Evolutionary conservation across 2,888 invertebrate species (phyloP), one percentile per base, ranked within the genome.

Genomic region (Nymphalis urticae): DNA sequence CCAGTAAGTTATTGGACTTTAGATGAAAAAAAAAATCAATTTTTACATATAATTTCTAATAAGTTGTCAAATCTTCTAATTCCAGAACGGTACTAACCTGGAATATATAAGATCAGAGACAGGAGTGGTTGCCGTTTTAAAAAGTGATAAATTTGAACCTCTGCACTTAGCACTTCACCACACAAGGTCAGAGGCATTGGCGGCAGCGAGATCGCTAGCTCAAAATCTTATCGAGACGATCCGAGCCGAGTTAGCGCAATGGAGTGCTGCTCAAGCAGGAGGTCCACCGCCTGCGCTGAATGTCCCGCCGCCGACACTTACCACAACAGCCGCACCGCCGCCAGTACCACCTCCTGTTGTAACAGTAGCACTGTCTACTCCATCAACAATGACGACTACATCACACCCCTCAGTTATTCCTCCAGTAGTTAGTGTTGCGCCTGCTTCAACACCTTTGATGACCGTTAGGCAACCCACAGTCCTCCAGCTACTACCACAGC

Each of bases 161-260:
- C 89, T 97, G 80, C 96, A 97, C 88, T 93, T 97, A 76, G 95
- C 95, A 75, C 91, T 97, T 75, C 96, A 96, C 80, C 96, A 97
- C 89, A 94, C 95, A 16, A 94, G 95, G 77, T 92, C 94, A 36
- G 94, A 95, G 77, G 95, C 95, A 60, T 85, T 96, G 54, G 94
- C 95, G 73, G 95, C 94, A 75, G 96, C 96, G 19, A 95, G 95
- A 79, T 95, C 95, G 73, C 68, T 71, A 59, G 95, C 96, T 17
- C 94, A 95, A 79, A 97, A 97, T 86, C 92, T 97, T 61, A 95
- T 97, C 75, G 96, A 96, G 87, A 97, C 97, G 7, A 95, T 97
- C 85, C 94, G 95, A 66, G 93, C 93, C 50, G 94, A 94, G 75
- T 82, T 94, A 76, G 90, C 90, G 51, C 92, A 92, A 85, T 92